Conservation (phyloP, 2,113 vertebrate species). For the Burhinus bistriatus region DNA sequence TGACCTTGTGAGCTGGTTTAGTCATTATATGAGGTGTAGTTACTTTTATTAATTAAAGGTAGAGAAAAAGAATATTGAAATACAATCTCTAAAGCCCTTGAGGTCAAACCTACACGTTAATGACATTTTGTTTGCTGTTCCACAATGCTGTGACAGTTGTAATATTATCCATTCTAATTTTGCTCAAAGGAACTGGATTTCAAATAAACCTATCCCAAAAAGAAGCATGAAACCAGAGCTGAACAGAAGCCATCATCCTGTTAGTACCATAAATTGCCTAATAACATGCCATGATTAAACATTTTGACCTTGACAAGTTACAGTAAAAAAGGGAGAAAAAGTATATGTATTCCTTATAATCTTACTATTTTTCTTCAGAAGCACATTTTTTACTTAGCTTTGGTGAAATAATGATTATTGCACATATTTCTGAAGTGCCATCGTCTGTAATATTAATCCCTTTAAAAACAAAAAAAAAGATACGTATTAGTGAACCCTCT, state of each 20-base stretch:
- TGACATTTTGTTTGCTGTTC: constrained; percentile 23
- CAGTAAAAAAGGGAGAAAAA: not conserved
- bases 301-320: not conserved
- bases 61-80: constrained; percentile 6
- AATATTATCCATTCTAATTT: constrained; percentile 3
- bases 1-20: not conserved
- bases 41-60: constrained; percentile 18
- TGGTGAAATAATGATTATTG: not conserved
- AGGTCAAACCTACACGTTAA: not conserved
- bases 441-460: not conserved
- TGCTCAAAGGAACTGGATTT: constrained; percentile 28
- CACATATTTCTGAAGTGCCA: not conserved
- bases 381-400: not conserved
- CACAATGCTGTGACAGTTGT: not conserved
- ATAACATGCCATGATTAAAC: not conserved
- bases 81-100: not conserved
- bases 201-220: constrained; percentile 2
- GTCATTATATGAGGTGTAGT: not conserved
- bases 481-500: not conserved
- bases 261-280: not conserved
- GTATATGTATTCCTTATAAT: not conserved
- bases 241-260: not conserved
- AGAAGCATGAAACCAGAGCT: not conserved
- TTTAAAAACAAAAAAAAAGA: not conserved
- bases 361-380: not conserved